Percentiles rank a stretch among this genome's conserved stretches.
Conservation (phyloP, 2,888 invertebrate genomes). For the Pedicia rivosa region DNA sequence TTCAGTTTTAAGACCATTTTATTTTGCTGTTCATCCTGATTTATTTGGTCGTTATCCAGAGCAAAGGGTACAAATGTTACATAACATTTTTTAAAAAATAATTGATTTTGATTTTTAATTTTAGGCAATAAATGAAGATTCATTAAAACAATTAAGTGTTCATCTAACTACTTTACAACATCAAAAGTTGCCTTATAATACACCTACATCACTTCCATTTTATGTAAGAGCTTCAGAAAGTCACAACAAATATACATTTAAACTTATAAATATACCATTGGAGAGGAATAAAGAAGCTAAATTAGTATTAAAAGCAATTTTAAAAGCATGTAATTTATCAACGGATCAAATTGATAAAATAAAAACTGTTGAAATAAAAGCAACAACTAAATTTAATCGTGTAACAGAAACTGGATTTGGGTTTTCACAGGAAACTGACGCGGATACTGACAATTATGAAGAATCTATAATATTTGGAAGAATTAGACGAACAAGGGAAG, state of each 20-base stretch:
- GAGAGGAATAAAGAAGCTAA: conserved; percentile 51
- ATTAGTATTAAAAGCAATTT: conserved; percentile 51
- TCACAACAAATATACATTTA: conserved; percentile 40
- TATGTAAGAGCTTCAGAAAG: conserved; percentile 43
- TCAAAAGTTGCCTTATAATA: conserved; percentile 37
- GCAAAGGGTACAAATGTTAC: conserved; percentile 47
- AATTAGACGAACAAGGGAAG: background rate
- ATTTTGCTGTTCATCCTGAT: conserved; percentile 92
- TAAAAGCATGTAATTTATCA: conserved; percentile 67
- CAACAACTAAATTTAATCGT: conserved; percentile 22
- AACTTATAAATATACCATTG: conserved; percentile 56
- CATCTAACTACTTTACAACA: conserved; percentile 61
- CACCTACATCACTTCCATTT: conserved; percentile 53
- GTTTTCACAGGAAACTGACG: conserved; percentile 1
- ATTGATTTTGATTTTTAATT: conserved; percentile 4
- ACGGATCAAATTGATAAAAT: conserved; percentile 76
- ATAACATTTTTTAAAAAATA: background rate
- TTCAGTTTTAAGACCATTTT: conserved; percentile 82
- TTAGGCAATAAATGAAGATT: conserved; percentile 76
- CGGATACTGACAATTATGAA: background rate
- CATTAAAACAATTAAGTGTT: conserved; percentile 73
- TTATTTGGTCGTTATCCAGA: conserved; percentile 82
- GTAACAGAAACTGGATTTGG: background rate
- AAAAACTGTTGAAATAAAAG: conserved; percentile 17
- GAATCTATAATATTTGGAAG: background rate